Conservation (phyloP, 2,888 invertebrate species). For the Romanomermis culicivorax region DNA sequence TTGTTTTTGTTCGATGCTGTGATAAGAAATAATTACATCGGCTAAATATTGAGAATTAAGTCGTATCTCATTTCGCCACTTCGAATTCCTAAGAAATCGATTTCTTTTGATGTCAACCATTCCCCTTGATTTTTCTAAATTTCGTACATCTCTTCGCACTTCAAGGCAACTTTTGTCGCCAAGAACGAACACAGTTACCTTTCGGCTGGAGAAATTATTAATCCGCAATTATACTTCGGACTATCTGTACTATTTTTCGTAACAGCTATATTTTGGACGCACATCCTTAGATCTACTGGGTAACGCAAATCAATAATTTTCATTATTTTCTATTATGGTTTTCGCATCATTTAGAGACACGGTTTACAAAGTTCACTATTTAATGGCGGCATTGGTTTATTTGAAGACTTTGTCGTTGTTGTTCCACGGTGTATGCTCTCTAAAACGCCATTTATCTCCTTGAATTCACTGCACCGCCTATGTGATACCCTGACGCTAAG, state of each 20-base stretch:
- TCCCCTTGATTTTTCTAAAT: neutral
- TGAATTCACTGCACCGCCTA: too few species aligned
- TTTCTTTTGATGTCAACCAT: too few species aligned
- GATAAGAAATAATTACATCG: too few species aligned
- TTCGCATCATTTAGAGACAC: constrained; percentile 15
- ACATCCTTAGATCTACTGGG: constrained; percentile 47
- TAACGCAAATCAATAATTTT: constrained; percentile 15
- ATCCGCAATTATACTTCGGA: constrained; percentile 73
- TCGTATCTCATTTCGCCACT: too few species aligned
- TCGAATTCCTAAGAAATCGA: too few species aligned
- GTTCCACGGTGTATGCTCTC: constrained; percentile 52
- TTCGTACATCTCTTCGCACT: neutral
- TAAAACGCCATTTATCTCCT: too few species aligned
- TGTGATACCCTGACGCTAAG: too few species aligned
- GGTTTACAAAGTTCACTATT: constrained; percentile 76
- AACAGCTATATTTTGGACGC: constrained; percentile 77
- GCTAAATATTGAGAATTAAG: too few species aligned
- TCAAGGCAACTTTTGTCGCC: neutral
- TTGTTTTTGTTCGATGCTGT: too few species aligned
- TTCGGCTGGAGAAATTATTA: constrained; percentile 85
- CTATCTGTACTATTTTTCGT: constrained; percentile 70
- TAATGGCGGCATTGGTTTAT: constrained; percentile 81
- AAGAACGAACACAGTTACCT: constrained; percentile 56
- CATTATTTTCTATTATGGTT: too few species aligned
- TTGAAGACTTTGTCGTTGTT: constrained; percentile 71